Evolutionary conservation across 2,888 invertebrate genomes (phyloP), one percentile per base, ranked within the genome.

Genomic region (Hirtodrosophila alboralis): DNA sequence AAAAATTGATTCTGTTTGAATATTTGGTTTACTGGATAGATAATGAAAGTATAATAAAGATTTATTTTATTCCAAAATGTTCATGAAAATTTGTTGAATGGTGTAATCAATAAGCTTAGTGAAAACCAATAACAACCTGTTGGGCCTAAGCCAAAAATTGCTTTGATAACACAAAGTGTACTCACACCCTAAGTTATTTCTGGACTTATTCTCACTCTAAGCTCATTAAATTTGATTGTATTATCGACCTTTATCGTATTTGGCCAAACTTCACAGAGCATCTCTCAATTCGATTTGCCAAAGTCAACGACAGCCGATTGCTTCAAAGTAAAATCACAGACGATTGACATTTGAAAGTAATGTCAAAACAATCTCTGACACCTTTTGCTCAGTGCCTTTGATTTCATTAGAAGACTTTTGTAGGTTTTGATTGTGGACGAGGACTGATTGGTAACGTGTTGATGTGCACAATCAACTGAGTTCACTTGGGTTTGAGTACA

Each of bases 141-240:
- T 73, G 65, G 56, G 60, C 38, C 49, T 57, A 57, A 60, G 54
- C 53, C 36, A 13, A 41, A 70, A 72, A 58, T 60, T 53, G 43
- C 75, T 64, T 78, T 79, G 73, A 83, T 75, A 69, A 59, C 40
- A 52, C 37, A 60, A 33, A 54, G 43, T 37, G 49, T 13, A 26
- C 30, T 58, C 8, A 43, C 44, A 64, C 62, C 77, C 76, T 44
- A 40, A 23, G 13, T 16, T 33, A 14, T 9, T 27, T 37, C 49
- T 36, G 21, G 34, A 33, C 27, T 47, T 36, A 62, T 48, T 47
- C 64, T 41, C 48, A 59, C 33, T 52, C 43, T 64, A 62, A 84
- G 69, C 77, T 83, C 80, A 83, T 85, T 83, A 75, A 60, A 79
- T 79, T 83, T 70, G 68, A 85, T 83, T 85, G 62, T 65, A 79